Evolutionary conservation across 2,888 invertebrate species (phyloP), one percentile per base, ranked within the genome.

Genomic region (Creontiades dilutus): DNA sequence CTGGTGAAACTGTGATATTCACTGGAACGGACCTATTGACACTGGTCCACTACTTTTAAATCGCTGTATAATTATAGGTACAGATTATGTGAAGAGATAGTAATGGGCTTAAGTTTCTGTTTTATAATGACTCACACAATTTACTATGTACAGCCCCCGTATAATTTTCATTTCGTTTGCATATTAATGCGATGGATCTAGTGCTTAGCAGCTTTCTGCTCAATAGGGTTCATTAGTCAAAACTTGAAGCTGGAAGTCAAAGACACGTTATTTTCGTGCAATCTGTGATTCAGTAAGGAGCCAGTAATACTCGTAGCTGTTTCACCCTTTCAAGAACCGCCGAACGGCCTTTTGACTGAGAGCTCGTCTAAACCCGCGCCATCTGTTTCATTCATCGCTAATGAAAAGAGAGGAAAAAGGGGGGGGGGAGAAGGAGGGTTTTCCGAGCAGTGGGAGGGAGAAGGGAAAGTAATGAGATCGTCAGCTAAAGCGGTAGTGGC

Each of bases 381-480:
- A 61, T 85, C 85, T 85, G 61, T 85, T 85, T 85, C 85, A 85
- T 85, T 85, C 85, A 85, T 85, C 85, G 0, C 85, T 85, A 85
- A 85, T 85, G 85, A 85, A 85, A 85, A 85, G 85, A 37, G 61
- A 19, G n/a, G 37, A n/a, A 61, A 19, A 14, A 19, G 19, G 37
- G 13, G 9, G 3, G 23, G 19, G 61, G 19, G 23, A 61, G 23
- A 19, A 23, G 68, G 78, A 12, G 46, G 76, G 16, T 75, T 76
- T 76, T n/a, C 27, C 46, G 7, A 80, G 37, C 7, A 37, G 37
- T 2, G 14, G 81, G 46, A 81, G 81, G 46, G 46, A 48, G 19
- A 48, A 14, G 19, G 55, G 80, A 52, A 82, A 61, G 85, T 85
- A 85, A 85, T 85, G 85, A 85, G 85, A 85, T 85, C 85, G 82